phyloP scores from a whole-genome alignment of 2,113 vertebrate genomes.

The Aldabrachelys gigantea region DNA sequence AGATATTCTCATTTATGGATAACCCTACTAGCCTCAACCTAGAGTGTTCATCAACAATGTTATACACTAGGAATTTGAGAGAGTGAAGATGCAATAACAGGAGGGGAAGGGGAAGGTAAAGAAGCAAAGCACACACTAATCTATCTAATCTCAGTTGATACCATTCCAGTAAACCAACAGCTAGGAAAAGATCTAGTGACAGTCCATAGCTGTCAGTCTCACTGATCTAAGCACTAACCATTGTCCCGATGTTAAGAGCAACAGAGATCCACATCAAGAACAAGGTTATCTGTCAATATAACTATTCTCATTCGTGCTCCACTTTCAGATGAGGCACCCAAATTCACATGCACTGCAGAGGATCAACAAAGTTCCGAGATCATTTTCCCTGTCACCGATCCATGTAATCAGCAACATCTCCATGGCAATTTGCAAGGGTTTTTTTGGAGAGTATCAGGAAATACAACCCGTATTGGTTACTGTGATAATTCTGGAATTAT shows the following conservation, averaged over 20 bases:
- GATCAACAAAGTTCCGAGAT: neutral
- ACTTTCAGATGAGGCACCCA: neutral
- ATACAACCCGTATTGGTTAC: neutral
- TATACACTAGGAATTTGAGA: neutral
- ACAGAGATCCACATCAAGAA: neutral
- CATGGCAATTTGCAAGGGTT: neutral
- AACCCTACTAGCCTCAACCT: neutral
- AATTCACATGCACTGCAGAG: neutral
- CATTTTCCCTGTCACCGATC: neutral
- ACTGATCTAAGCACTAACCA: neutral
- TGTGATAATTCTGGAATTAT: neutral
- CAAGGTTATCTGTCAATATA: neutral
- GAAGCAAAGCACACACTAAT: neutral
- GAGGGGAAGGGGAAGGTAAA: neutral
- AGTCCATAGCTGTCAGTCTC: neutral
- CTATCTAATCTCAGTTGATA: neutral
- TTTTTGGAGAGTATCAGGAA: neutral
- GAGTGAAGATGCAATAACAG: neutral
- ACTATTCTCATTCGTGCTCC: neutral
- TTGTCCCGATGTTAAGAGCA: neutral
- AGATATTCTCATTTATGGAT: neutral
- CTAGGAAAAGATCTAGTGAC: neutral
- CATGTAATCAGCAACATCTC: neutral
- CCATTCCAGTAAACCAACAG: neutral
- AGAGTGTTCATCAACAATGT: neutral